A percentile compares a stretch with the other conserved stretches of the same genome.
Conservation (phyloP, 64 coral and sea anemone genomes). For the Stichodactyla helianthus region DNA sequence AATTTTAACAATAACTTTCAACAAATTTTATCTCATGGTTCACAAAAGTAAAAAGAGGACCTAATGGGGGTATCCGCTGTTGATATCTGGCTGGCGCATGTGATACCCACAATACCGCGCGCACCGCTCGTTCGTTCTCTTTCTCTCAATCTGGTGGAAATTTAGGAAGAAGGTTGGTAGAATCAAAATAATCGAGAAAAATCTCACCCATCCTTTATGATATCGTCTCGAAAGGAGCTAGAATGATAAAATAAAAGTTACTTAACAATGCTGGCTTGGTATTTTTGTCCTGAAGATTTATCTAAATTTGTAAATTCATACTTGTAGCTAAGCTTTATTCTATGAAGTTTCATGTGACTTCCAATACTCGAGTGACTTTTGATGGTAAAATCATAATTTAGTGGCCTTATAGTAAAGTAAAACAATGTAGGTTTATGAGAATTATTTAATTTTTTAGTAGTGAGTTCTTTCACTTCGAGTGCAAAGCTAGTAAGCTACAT, state of each 20-base stretch:
- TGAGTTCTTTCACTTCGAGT: neutral
- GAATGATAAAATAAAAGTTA: neutral
- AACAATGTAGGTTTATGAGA: neutral
- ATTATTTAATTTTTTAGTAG: neutral
- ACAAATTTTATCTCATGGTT: neutral
- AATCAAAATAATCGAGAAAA: slow-evolving; percentile 48
- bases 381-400: neutral
- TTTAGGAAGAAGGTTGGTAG: slow-evolving; percentile 62
- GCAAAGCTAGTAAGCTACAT: neutral
- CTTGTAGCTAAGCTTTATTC: neutral
- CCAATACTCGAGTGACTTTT: neutral
- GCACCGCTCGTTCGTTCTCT: slow-evolving; percentile 52
- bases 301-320: neutral
- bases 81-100: slow-evolving; percentile 13
- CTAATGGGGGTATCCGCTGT: slow-evolving; percentile 1
- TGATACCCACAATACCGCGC: slow-evolving; percentile 56
- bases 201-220: slow-evolving; percentile 46
- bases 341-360: neutral
- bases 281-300: neutral
- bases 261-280: neutral
- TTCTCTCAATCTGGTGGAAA: slow-evolving; percentile 85
- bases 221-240: neutral
- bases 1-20: neutral
- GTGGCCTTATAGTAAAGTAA: neutral
- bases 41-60: neutral